These are phyloP conservation scores for Habrosyne pyritoides DNA, from an alignment of 2,888 invertebrate species.

Conservation along the genomic window DNA sequence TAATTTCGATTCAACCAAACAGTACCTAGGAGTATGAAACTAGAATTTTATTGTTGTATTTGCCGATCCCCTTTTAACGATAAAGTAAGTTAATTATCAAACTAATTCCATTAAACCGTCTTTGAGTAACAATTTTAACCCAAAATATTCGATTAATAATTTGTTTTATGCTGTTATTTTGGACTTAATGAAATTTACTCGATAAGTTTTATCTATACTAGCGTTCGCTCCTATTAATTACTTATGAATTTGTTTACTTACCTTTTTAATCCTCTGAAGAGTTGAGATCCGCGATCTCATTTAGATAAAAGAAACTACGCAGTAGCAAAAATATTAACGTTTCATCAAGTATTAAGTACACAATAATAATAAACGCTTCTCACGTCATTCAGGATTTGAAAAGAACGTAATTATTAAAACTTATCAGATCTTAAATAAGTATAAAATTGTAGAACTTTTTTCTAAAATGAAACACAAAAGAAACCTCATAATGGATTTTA, in stretches of 20 bases:
- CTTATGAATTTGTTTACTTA: neutral
- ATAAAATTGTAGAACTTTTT: neutral
- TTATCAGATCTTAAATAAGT: neutral
- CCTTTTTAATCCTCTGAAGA: neutral
- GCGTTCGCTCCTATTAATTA: conserved; percentile 23
- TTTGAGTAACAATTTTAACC: conserved; percentile 37
- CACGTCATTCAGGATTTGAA: neutral
- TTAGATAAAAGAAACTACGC: neutral
- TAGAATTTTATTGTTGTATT: conserved; percentile 62
- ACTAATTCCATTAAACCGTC: conserved; percentile 66
- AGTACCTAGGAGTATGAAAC: conserved; percentile 35
- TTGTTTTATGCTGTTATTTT: conserved; percentile 35
- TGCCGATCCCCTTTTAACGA: conserved; percentile 60
- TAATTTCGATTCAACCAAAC: conserved; percentile 19
- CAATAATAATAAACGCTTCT: neutral
- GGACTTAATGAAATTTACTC: conserved; percentile 18
- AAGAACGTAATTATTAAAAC: neutral
- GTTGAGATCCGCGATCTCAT: neutral
- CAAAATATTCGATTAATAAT: conserved; percentile 47
- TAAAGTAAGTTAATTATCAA: conserved; percentile 67
- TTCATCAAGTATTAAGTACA: neutral
- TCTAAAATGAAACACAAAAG: neutral
- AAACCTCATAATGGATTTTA: conserved; percentile 1
- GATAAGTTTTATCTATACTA: neutral
- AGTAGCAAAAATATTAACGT: neutral